Evolutionary conservation across 2,888 invertebrate species (phyloP).

Genomic region (Cephalotes varians): DNA sequence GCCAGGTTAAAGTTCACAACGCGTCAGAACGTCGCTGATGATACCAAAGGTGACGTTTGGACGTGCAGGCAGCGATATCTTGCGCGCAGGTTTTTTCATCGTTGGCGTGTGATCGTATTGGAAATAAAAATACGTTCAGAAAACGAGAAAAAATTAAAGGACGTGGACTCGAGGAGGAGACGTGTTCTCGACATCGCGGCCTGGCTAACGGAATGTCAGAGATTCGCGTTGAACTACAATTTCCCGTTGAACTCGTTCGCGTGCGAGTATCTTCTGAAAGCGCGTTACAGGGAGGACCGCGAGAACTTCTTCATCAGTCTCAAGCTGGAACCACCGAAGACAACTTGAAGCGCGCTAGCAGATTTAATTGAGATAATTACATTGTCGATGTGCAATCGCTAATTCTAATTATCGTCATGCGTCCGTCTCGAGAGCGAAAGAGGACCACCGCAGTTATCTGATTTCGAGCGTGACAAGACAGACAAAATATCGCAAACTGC

Average conservation of each 20-base stretch:
- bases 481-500: not conserved
- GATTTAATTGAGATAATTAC: conserved; percentile 1
- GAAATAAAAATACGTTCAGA: conserved; percentile 60
- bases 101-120: conserved; percentile 73
- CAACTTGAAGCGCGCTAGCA: conserved; percentile 49
- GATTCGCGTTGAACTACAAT: conserved; percentile 84
- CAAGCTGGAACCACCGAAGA: conserved; percentile 78
- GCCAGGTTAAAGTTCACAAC: conserved; percentile 45
- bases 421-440: not conserved
- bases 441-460: not conserved
- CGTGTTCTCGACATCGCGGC: conserved; percentile 81
- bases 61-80: conserved; percentile 65
- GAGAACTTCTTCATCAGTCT: conserved; percentile 87
- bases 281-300: conserved; percentile 86
- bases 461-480: not conserved
- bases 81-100: conserved; percentile 70
- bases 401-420: not conserved
- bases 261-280: conserved; percentile 86
- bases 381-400: not conserved
- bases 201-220: conserved; percentile 85
- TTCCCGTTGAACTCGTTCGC: conserved; percentile 85
- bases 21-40: conserved; percentile 9
- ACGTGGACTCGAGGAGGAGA: conserved; percentile 79
- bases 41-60: conserved; percentile 51
- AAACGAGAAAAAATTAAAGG: conserved; percentile 56